Base-by-base conservation (phyloP, 1,140 invertebrate genomes). In the Brachionus asplanchnoidis region DNA sequence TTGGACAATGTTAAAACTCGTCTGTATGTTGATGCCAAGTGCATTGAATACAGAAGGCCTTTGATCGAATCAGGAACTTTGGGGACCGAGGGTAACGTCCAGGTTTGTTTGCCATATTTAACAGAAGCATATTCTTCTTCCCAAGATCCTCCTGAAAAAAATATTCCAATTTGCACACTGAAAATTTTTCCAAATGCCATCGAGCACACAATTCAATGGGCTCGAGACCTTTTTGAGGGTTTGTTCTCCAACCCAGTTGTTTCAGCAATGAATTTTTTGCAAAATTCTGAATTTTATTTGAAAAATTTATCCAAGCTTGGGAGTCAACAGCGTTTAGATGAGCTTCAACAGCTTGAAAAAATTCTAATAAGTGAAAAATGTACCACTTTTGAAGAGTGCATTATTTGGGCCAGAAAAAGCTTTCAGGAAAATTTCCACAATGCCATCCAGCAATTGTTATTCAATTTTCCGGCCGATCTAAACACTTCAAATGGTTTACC, bases 111-210 rank as follows among this genome's bases (percentile, higher is more conserved):
- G 75, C 97, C 97, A 28, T 88, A 91, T 85, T 88, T 97, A 50
- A 98, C 96, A 1, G 97, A 98, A 90, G 97, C 95, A 0, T 99
- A 99, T 90, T 96, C 95, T 87, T 98, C 97, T 1, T 97, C 96
- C 2, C 96, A 98, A 90, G 97, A 99, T 91, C 97, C 97, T 0
- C 97, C 97, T 9, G 97, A 99, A 89, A 98, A 98, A 90, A 95
- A 94, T 87, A 98, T 99, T 88, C 97, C 97, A 0, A 97, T 98
- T 86, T 99, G 97, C 89, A 99, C 97, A 0, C 90, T 99, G 79
- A 99, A 98, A 89, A 99, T 99, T 90, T 99, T 99, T 91, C 97
- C 97, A 0, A 98, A 99, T 90, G 95, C 96, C 12, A 99, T 99
- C 88, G 97, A 99, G 90, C 97, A 99, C 88, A 99, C 97, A 14